phyloP scores from a whole-genome alignment of 2,113 vertebrate species.

The Pogonocichla stellata region DNA sequence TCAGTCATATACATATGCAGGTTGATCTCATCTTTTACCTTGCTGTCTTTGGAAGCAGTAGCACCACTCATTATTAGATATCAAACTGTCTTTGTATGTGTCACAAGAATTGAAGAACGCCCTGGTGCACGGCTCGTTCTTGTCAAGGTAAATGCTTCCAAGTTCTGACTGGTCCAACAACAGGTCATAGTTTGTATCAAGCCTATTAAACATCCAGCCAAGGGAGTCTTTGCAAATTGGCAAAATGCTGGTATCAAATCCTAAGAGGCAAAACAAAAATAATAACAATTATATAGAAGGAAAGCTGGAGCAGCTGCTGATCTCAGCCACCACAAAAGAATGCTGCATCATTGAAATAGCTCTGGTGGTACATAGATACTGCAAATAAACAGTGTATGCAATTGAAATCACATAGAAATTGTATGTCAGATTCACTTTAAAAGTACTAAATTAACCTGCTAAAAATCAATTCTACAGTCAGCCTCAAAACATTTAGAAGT shows the following conservation, averaged over 20 bases:
- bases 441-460: neutral
- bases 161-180: conserved; percentile 93
- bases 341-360: neutral
- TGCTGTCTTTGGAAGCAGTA: conserved; percentile 96
- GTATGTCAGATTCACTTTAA: neutral
- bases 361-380: neutral
- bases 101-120: conserved; percentile 94
- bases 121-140: conserved; percentile 88
- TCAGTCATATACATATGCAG: neutral
- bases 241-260: conserved; percentile 88
- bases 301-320: neutral
- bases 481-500: neutral
- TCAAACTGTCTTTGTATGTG: conserved; percentile 84
- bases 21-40: conserved; percentile 76
- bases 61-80: conserved; percentile 97
- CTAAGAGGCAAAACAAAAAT: conserved; percentile 62
- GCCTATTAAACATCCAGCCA: conserved; percentile 97
- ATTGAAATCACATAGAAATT: neutral
- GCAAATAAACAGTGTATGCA: neutral
- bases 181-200: conserved; percentile 93
- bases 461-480: neutral
- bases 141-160: conserved; percentile 88
- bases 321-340: neutral
- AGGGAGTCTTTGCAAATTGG: conserved; percentile 94
- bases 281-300: neutral